Conservation (phyloP, 2,113 vertebrate species). For the Oreochromis tanganicae region DNA sequence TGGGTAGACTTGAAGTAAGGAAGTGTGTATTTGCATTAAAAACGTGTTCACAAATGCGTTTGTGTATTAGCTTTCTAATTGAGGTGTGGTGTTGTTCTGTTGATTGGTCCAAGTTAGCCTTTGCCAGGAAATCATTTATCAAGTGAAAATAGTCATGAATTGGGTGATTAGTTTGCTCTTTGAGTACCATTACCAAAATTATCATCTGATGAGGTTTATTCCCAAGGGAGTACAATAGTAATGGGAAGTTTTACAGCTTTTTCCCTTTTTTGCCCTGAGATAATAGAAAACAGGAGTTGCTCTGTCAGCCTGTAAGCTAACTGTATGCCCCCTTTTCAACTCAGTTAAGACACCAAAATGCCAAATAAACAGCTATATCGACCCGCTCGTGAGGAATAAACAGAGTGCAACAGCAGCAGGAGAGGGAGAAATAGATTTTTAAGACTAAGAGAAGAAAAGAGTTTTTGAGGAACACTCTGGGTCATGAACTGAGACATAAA, state of each 20-base stretch:
- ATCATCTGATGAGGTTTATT: slow-evolving; percentile 4
- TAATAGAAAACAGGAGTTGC: slow-evolving; percentile 19
- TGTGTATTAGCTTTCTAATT: neutral
- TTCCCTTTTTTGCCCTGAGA: slow-evolving; percentile 7
- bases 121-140: slow-evolving; percentile 13
- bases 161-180: neutral
- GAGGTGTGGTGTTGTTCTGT: neutral
- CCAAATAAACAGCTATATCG: slow-evolving; percentile 35
- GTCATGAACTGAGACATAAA: slow-evolving; percentile 31
- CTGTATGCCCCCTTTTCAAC: neutral
- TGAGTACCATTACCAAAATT: neutral
- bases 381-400: slow-evolving; percentile 10
- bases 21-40: neutral
- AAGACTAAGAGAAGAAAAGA: neutral
- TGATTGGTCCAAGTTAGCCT: neutral
- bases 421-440: slow-evolving; percentile 1
- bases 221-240: neutral
- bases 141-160: neutral
- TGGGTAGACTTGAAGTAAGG: neutral
- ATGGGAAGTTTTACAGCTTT: neutral
- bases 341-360: slow-evolving; percentile 39
- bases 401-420: neutral
- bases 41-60: neutral
- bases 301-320: slow-evolving; percentile 4
- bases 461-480: neutral